These are phyloP conservation scores for Myocastor coypus DNA, from an alignment of 2,113 vertebrate species.

Conservation along the genomic window DNA sequence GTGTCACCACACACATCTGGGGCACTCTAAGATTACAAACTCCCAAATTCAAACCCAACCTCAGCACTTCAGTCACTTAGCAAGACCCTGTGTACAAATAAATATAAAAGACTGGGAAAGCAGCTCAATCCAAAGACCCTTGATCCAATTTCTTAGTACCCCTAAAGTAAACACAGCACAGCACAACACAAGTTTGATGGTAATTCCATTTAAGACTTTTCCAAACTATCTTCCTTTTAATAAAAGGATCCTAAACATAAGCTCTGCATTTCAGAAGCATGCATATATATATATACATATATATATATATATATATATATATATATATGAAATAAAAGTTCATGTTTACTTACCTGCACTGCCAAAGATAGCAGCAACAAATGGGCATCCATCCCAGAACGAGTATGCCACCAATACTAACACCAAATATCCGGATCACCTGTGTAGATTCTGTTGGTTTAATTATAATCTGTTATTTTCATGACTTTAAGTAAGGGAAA, in stretches of 20 bases:
- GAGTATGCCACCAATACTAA: conserved; percentile 60
- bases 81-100: background rate
- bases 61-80: background rate
- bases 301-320: conserved; percentile 50
- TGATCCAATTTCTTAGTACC: background rate
- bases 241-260: conserved; percentile 3
- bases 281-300: conserved; percentile 33
- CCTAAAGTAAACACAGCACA: background rate
- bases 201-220: conserved; percentile 33
- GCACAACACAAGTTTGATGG: background rate
- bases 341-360: conserved; percentile 80
- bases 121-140: background rate
- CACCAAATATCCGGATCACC: conserved; percentile 72
- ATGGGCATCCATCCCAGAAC: conserved; percentile 75
- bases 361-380: conserved; percentile 69
- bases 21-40: background rate
- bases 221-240: background rate
- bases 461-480: conserved; percentile 74
- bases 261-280: background rate
- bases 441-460: conserved; percentile 78
- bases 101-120: background rate
- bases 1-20: background rate
- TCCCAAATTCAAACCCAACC: background rate
- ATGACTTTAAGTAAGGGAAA: conserved; percentile 1
- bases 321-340: conserved; percentile 41